Evolutionary conservation across 2,888 invertebrate genomes (phyloP).

Genomic region (Myopa tessellatipennis): DNA sequence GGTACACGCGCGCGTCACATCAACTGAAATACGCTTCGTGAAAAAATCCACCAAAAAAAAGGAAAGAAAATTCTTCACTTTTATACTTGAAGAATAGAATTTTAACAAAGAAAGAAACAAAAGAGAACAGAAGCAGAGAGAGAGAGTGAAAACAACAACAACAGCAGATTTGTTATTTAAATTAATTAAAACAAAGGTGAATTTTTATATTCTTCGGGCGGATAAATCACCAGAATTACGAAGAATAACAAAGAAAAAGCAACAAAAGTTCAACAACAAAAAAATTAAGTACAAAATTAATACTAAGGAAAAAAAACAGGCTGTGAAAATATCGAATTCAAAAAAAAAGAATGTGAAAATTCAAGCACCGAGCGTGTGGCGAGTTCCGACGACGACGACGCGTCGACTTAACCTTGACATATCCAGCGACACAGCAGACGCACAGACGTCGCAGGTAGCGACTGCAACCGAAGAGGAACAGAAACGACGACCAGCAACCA

Average conservation of each 20-base stretch:
- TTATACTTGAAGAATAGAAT: background rate
- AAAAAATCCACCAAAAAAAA: slow-evolving; percentile 12
- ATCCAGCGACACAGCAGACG: slow-evolving; percentile 49
- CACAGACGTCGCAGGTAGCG: slow-evolving; percentile 41
- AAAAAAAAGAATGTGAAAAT: slow-evolving; percentile 25
- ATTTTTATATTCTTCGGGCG: too few relatives aligned
- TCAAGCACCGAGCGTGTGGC: slow-evolving; percentile 6
- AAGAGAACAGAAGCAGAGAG: background rate
- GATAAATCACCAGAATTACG: background rate
- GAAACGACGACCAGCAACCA: slow-evolving; percentile 36
- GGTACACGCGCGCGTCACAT: slow-evolving; percentile 32
- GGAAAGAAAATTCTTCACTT: slow-evolving; percentile 16
- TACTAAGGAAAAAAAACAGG: slow-evolving; percentile 23
- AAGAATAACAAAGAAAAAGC: slow-evolving; percentile 18
- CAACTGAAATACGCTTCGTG: background rate
- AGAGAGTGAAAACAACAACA: background rate
- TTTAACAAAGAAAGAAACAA: slow-evolving; percentile 1
- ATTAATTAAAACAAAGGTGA: background rate
- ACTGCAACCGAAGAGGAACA: slow-evolving; percentile 37
- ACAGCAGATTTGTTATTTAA: background rate
- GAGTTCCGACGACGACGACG: slow-evolving; percentile 19
- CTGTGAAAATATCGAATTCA: background rate
- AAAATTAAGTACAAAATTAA: background rate
- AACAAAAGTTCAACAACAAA: slow-evolving; percentile 1
- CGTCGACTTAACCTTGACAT: slow-evolving; percentile 59